phyloP scores from a whole-genome alignment of 2,888 invertebrate genomes.

The Plagodis pulveraria region DNA sequence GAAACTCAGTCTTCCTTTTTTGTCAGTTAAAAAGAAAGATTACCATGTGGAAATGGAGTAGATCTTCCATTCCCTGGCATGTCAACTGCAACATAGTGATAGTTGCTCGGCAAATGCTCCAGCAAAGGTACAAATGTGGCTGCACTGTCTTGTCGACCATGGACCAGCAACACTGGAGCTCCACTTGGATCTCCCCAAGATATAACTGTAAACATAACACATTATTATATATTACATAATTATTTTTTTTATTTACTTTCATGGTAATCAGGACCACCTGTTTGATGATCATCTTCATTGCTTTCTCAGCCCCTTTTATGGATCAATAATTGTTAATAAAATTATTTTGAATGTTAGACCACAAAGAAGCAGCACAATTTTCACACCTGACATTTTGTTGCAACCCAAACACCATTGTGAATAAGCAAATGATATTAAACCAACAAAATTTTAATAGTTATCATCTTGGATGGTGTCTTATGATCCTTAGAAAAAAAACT shows the following conservation, averaged over 20 bases:
- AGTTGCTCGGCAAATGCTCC: slow-evolving; percentile 71
- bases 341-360: no score
- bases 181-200: slow-evolving; percentile 82
- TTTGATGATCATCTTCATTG: background rate
- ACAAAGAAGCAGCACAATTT: no score
- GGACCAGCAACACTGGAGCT: slow-evolving; percentile 82
- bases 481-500: no score
- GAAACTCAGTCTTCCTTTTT: background rate
- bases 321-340: no score
- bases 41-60: slow-evolving; percentile 77
- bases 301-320: no score
- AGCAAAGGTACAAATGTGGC: slow-evolving; percentile 85
- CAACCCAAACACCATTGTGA: no score
- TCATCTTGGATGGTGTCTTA: no score
- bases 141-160: slow-evolving; percentile 87
- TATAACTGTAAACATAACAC: slow-evolving; percentile 74
- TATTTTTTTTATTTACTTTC: no score
- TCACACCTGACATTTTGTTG: no score
- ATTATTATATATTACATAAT: background rate
- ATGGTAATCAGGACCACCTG: no score
- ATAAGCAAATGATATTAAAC: no score
- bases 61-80: slow-evolving; percentile 87
- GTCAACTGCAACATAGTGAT: slow-evolving; percentile 74
- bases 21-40: slow-evolving; percentile 8
- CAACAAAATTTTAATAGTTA: no score